Percentiles rank a stretch among this genome's conserved stretches.
phyloP scores from a whole-genome alignment of 2,888 invertebrate species.

The Fragum fragum region DNA sequence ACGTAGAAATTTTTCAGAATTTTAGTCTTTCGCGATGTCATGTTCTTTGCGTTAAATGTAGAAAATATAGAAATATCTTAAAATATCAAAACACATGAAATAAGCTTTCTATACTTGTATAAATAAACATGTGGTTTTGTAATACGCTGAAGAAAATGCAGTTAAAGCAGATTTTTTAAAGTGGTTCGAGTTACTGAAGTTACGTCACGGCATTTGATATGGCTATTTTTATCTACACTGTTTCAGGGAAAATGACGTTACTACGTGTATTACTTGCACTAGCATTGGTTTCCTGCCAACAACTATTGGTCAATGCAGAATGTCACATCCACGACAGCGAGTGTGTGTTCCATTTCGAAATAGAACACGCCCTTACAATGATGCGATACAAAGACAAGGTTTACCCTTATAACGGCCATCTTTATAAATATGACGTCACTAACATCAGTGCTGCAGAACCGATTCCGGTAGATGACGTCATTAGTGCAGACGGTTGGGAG shows the following conservation, averaged over 20 bases:
- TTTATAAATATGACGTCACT: constrained; percentile 72
- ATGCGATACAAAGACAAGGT: constrained; percentile 67
- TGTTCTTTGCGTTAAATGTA: too few relatives aligned
- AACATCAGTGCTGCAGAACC: constrained; percentile 62
- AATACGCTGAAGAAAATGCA: too few relatives aligned
- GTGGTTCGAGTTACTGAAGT: too few relatives aligned
- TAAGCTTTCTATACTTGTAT: too few relatives aligned
- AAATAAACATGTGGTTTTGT: too few relatives aligned
- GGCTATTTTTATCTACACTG: too few relatives aligned
- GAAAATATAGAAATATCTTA: too few relatives aligned
- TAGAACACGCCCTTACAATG: constrained; percentile 73
- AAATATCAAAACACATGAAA: too few relatives aligned
- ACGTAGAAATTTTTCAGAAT: too few relatives aligned
- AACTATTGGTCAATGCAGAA: constrained; percentile 7
- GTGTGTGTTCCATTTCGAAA: constrained; percentile 67
- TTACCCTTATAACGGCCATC: constrained; percentile 64
- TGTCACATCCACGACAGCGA: constrained; percentile 55
- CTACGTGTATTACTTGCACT: neutral
- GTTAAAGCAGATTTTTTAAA: too few relatives aligned
- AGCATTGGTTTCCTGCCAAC: neutral
- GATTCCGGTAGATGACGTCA: constrained; percentile 70
- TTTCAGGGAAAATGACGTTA: neutral
- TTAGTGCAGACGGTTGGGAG: constrained; percentile 78
- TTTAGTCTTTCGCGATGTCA: too few relatives aligned
- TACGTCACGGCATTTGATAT: too few relatives aligned